Conservation (phyloP, 2,888 invertebrate genomes). For the Cheilosia variabilis region DNA sequence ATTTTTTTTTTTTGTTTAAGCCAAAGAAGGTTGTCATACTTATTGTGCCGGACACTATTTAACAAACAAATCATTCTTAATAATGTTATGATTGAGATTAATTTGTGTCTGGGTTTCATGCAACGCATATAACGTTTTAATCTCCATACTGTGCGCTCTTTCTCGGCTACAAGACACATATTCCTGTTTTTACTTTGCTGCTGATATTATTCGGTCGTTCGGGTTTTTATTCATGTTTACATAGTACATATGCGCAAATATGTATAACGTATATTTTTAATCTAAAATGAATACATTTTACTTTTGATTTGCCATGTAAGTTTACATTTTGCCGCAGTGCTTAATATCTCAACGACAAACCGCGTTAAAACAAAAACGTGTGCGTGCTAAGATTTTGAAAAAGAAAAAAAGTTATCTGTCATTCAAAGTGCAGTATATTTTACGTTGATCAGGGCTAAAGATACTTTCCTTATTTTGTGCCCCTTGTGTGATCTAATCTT, state of each 20-base stretch:
- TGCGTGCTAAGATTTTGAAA: background rate
- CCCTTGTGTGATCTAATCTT: background rate
- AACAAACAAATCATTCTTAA: too few relatives aligned
- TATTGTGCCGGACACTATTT: too few relatives aligned
- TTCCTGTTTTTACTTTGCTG: background rate
- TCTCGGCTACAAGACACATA: background rate
- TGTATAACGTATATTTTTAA: background rate
- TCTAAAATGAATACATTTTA: background rate
- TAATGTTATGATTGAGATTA: background rate
- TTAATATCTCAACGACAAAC: background rate
- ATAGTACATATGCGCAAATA: background rate
- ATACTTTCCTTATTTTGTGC: background rate
- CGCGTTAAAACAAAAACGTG: background rate
- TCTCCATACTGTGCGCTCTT: background rate
- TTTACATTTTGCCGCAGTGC: background rate
- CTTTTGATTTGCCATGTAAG: background rate
- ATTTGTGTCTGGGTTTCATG: background rate
- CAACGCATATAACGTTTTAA: background rate
- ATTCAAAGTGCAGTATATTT: background rate
- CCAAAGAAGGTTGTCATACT: too few relatives aligned
- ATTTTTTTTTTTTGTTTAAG: background rate
- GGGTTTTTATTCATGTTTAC: background rate
- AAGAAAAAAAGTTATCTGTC: too few relatives aligned
- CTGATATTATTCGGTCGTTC: background rate
- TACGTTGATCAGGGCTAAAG: background rate